Evolutionary conservation across 1,140 invertebrate species (phyloP).

Genomic region (Neodiprion lecontei): DNA sequence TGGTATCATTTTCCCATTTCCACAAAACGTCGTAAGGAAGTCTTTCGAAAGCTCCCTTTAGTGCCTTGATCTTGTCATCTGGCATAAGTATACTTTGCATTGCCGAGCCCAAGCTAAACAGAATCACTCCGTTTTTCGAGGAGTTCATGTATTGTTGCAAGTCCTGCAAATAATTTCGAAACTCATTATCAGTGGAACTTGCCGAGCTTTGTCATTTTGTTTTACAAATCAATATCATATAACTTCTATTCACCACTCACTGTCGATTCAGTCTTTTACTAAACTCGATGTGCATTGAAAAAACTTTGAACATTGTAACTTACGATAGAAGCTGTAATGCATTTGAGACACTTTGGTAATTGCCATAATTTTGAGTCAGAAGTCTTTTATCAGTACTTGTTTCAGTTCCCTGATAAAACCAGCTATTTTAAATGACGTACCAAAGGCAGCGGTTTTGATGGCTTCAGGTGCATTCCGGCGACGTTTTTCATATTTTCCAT

Average conservation of each 20-base stretch:
- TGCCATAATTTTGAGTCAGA: no score
- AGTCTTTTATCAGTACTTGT: no score
- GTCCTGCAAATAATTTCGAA: conserved; percentile 21
- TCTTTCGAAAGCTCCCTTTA: conserved; percentile 41
- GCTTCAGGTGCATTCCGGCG: conserved; percentile 44
- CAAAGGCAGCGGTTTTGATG: conserved; percentile 38
- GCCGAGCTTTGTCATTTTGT: no score
- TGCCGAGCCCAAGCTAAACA: conserved; percentile 38
- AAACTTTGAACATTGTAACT: no score
- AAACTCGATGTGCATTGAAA: no score
- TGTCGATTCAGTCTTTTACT: no score
- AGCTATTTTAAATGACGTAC: conserved; percentile 27
- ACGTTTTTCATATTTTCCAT: conserved; percentile 44
- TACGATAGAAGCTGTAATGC: no score
- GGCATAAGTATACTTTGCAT: conserved; percentile 30
- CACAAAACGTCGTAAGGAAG: conserved; percentile 49
- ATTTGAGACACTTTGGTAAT: no score
- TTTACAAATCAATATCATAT: no score
- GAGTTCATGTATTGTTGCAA: conserved; percentile 36
- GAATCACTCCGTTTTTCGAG: conserved; percentile 37
- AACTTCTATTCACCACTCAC: no score
- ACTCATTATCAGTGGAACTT: neutral
- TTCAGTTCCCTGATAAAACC: no score
- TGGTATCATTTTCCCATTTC: conserved; percentile 54
- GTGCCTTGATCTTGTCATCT: conserved; percentile 21